These are phyloP conservation scores for Caenorhabditis brenneri DNA, from an alignment of 1,140 invertebrate species.

Conservation along the genomic window DNA sequence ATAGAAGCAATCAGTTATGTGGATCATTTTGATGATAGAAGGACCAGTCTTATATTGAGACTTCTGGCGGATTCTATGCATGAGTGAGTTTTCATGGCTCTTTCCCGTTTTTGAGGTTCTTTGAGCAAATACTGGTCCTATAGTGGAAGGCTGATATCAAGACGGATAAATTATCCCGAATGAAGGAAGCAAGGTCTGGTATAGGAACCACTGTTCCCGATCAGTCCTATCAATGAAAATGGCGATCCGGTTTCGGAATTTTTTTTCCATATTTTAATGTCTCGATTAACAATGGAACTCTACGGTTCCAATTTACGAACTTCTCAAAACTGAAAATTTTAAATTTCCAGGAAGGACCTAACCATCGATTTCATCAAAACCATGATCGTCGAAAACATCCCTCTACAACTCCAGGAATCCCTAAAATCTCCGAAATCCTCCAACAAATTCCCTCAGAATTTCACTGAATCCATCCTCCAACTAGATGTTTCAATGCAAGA, in stretches of 20 bases:
- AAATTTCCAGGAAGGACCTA: constrained; percentile 7
- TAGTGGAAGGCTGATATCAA: too few relatives aligned
- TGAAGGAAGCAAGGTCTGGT: too few relatives aligned
- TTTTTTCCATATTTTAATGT: too few relatives aligned
- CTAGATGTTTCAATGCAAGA: constrained; percentile 6
- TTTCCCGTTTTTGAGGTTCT: neutral
- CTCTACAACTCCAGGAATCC: neutral
- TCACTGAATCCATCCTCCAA: constrained; percentile 12
- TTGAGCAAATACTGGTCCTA: neutral
- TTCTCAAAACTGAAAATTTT: too few relatives aligned
- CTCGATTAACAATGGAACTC: too few relatives aligned
- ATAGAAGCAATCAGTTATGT: constrained; percentile 32
- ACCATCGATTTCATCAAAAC: constrained; percentile 34
- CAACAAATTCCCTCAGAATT: neutral
- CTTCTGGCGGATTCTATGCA: neutral
- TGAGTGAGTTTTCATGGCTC: neutral
- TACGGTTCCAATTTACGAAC: too few relatives aligned
- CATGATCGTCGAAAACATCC: constrained; percentile 3
- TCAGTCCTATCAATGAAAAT: too few relatives aligned
- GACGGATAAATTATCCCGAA: too few relatives aligned
- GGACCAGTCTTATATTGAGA: neutral
- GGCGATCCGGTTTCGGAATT: too few relatives aligned
- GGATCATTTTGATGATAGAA: constrained; percentile 8
- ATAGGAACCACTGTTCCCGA: too few relatives aligned
- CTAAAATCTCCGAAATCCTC: neutral